Evolutionary conservation across 35 echinoderm and acorn worm genomes (phyloP).

Genomic region (Patiria miniata): DNA sequence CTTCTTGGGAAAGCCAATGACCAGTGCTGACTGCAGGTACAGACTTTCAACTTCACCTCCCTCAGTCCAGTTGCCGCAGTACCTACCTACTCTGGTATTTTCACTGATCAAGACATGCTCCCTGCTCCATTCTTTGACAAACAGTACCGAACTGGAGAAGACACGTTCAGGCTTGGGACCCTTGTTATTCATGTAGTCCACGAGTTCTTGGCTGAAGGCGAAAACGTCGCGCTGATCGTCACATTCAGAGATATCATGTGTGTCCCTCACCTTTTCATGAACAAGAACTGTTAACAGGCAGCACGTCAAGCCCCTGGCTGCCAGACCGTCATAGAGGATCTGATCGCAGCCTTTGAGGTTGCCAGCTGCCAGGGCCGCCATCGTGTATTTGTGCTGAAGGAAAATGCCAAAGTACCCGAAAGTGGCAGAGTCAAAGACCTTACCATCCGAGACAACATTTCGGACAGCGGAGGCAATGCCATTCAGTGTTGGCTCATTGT

Average conservation of each 20-base stretch:
- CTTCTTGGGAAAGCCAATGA: not conserved
- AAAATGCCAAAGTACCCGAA: not conserved
- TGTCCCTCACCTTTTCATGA: not conserved
- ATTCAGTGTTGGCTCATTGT: not conserved
- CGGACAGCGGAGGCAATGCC: not conserved
- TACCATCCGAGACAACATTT: not conserved
- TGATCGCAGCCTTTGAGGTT: conserved; percentile 9
- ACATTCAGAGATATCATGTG: not conserved
- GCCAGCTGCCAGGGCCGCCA: not conserved
- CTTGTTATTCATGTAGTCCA: not conserved
- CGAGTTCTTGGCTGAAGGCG: not conserved
- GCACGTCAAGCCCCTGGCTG: not conserved
- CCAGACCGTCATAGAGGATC: not conserved
- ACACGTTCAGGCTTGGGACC: not conserved
- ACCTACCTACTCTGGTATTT: not conserved
- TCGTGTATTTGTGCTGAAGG: not conserved
- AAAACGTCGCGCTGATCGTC: not conserved
- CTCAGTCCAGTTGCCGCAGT: conserved; percentile 12
- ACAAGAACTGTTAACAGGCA: not conserved
- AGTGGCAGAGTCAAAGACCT: not conserved
- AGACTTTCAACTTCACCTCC: not conserved
- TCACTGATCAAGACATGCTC: not conserved
- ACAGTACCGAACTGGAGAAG: not conserved
- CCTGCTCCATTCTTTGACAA: not conserved
- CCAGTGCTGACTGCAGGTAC: conserved; percentile 7